Conservation (phyloP, 2,797 vertebrate genomes). For the Enteromius anoplus region DNA sequence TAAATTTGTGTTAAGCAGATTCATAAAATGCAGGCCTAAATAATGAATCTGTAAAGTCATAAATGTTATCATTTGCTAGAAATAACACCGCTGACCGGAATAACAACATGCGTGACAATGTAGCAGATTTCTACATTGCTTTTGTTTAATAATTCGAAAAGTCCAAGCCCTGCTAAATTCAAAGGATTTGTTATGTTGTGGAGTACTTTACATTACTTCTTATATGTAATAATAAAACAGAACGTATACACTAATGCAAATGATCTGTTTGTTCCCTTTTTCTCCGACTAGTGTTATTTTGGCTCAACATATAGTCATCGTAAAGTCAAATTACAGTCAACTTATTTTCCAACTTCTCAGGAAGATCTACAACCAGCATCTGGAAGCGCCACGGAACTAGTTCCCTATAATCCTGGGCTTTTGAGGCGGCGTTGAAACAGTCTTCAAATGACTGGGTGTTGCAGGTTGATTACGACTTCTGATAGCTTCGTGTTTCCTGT, state of each 20-base stretch:
- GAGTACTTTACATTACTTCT: not conserved
- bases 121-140: not conserved
- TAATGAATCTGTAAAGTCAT: not conserved
- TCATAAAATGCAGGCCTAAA: not conserved
- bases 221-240: not conserved
- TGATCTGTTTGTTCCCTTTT: not conserved
- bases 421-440: not conserved
- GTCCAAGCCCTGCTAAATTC: not conserved
- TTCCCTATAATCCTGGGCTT: slow-evolving; percentile 32
- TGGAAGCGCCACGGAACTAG: slow-evolving; percentile 25
- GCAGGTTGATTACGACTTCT: slow-evolving; percentile 39
- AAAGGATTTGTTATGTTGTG: not conserved
- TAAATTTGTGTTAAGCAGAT: not conserved
- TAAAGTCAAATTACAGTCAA: too few species aligned
- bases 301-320: not conserved
- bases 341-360: not conserved
- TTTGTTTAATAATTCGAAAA: not conserved
- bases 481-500: slow-evolving; percentile 33
- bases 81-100: not conserved
- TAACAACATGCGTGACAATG: not conserved
- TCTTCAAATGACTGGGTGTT: slow-evolving; percentile 47
- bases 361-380: slow-evolving; percentile 14
- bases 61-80: not conserved
- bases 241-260: not conserved
- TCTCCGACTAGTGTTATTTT: too few species aligned